A percentile compares a stretch with the other conserved stretches of the same genome.
Conservation (phyloP, 2,113 vertebrate species). For the Equus quagga region DNA sequence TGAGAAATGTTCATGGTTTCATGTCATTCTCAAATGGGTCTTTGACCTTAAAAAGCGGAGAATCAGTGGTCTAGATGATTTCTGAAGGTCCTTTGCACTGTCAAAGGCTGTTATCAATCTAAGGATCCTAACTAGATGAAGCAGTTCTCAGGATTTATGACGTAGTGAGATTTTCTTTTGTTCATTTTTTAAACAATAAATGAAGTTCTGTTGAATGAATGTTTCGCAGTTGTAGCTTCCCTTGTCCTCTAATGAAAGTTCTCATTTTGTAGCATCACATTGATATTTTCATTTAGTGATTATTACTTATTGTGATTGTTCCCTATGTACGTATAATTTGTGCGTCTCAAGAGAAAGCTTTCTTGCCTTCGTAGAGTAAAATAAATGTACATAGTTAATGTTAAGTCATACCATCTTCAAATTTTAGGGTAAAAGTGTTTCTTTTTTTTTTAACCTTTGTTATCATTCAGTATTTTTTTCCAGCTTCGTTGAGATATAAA, state of each 20-base stretch:
- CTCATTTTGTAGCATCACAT: not conserved
- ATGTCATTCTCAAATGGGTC: not conserved
- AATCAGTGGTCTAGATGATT: not conserved
- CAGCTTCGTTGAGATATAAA: not conserved
- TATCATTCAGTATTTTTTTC: not conserved
- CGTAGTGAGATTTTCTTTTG: not conserved
- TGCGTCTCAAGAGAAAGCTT: not conserved
- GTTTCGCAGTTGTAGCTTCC: not conserved
- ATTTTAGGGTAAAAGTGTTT: not conserved
- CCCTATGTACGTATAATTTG: not conserved
- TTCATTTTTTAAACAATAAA: not conserved
- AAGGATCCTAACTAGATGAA: not conserved
- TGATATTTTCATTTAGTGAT: not conserved
- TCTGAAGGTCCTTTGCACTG: not conserved
- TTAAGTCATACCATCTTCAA: not conserved
- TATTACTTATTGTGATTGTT: not conserved
- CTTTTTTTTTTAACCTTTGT: not conserved
- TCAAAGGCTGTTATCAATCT: not conserved
- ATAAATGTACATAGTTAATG: not conserved
- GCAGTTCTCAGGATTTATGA: not conserved
- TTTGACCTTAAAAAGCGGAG: not conserved
- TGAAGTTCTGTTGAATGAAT: not conserved
- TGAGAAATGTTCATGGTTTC: not conserved
- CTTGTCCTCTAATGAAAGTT: not conserved
- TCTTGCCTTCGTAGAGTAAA: not conserved